Evolutionary conservation across 2,888 invertebrate species (phyloP), one percentile per base, ranked within the genome.

Genomic region (Tenthredo livida): DNA sequence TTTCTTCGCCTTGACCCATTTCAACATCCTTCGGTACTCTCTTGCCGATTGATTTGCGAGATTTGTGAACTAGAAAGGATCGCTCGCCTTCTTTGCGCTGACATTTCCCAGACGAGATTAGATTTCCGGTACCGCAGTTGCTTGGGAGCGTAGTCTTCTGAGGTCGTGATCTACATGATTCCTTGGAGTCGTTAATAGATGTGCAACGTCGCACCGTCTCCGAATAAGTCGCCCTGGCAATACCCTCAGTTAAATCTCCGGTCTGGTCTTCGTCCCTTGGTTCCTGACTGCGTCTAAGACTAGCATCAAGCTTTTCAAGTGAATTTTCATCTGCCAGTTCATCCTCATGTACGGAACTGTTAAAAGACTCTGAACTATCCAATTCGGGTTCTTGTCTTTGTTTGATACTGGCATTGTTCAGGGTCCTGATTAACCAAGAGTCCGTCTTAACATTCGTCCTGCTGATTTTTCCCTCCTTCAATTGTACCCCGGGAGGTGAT

Each of bases 381-480:
- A 84, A n/a, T 29, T 88, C 88, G 10, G 86, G 72, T 84, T 86
- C 84, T 6, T 84, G 84, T 37, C 84, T 73, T 21, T 85, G 84
- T 21, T 87, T 87, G 84, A 90, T 87, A 54, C 88, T 90, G n/a
- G 88, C 91, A 67, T 91, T 90, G 87, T 89, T 92, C 67, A 92
- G 86, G 10, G 92, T 92, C 43, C 89, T 89, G 72, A 92, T 91
- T 73, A 92, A 87, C 92, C 92, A 92, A 29, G 91, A 90, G 85
- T 92, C 92, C 43, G 92, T 92, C 85, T 91, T 92, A 43, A 92
- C 89, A 83, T 91, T 92, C 5, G 86, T 88, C 85, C 88, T 92
- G 21, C 86, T 82, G 7, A 84, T 84, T 50, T 86, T 88, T 12
- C 29, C 17, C 17, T 83, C 83, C 50, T 70, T 67, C 9, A 70